Evolutionary conservation across 2,797 vertebrate genomes (phyloP), one percentile per base, ranked within the genome.

Genomic region (Eulemur albifrons): DNA sequence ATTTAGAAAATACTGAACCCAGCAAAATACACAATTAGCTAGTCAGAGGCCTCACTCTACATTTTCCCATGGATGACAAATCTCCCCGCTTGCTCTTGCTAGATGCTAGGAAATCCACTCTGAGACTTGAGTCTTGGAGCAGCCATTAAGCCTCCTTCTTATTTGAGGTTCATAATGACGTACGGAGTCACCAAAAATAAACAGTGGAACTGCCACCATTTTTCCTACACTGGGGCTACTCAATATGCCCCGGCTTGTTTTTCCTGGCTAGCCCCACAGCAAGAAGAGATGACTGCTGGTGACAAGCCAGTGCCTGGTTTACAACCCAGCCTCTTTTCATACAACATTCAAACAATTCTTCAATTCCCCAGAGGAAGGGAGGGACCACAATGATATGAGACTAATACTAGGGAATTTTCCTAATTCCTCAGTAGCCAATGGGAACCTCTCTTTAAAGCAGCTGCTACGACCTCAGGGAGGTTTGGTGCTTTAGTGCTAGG

Each of bases 1-100:
- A 94, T 87, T 95, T 93, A 95, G 92, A 92, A 94, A 93, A 94
- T n/a, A 95, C 94, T 27, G 94, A 97, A 93, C 82, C 95, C 83
- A 97, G 88, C 97, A 96, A 96, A 95, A 94, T 63, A 90, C 43
- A 92, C 76, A 85, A 81, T 59, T 27, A 77, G 86, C 80, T 81
- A 59, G 76, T 80, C 89, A 93, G 88, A 88, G 18, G n/a, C 83
- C 77, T 91, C 73, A 32, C 54, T 76, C 57, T 20, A 7, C 63
- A 63, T 88, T 83, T 94, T 89, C 79, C n/a, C 23, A 32, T 1
- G 48, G 84, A 67, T 65, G 69, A 57, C 30, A 40, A 40, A 48
- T 32, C 77, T 63, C 85, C 59, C 35, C 45, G 50, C 63, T 95
- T 67, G 79, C 59, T 86, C 82, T 65, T 85, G 85, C 87, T 90